Evolutionary conservation across 2,888 invertebrate genomes (phyloP), one percentile per base, ranked within the genome.

Genomic region (Autographa gamma): DNA sequence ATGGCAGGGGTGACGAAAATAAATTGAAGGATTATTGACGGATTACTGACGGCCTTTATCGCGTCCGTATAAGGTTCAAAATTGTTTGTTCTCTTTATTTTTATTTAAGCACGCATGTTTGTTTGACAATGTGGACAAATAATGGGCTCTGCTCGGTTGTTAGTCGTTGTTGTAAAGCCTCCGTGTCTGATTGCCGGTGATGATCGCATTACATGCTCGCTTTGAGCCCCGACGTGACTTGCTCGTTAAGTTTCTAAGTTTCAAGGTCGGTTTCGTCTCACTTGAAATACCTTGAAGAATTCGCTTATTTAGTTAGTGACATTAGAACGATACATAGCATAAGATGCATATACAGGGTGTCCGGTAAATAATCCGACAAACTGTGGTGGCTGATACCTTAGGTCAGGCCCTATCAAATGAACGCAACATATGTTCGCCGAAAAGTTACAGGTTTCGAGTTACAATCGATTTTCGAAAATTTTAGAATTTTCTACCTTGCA

Each of bases 191-290:
- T 82, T 68, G 66, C 58, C 63, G 13, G 48, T 64, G 60, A 68
- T 74, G 73, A 79, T 83, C 71, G 48, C 54, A 67, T 83, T 78
- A 72, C 74, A 83, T 72, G 79, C 70, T 66, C 66, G 73, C 70
- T 81, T 80, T 73, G 73, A 71, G 63, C 65, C 38, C 62, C 60
- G 67, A 73, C 74, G 79, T 79, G 81, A 74, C 60, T 63, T 32
- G 74, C 56, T 41, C 61, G 59, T 77, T 71, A 71, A 82, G 69
- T 82, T 79, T 73, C 76, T 72, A 67, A 31, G 74, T 63, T 79
- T 77, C 77, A 77, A 81, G 77, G 77, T 79, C 76, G n/a, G 76
- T 76, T 74, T 56, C 2, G 25, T 25, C 9, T 56, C 6, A 25
- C 19, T 56, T 25, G 13, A 13, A 56, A 11, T 19, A 19, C 54